A percentile compares a stretch with the other conserved stretches of the same genome.
These are phyloP conservation scores for Rhabdophis nuchalis DNA, from an alignment of 2,797 vertebrate genomes.

Conservation along the genomic window DNA sequence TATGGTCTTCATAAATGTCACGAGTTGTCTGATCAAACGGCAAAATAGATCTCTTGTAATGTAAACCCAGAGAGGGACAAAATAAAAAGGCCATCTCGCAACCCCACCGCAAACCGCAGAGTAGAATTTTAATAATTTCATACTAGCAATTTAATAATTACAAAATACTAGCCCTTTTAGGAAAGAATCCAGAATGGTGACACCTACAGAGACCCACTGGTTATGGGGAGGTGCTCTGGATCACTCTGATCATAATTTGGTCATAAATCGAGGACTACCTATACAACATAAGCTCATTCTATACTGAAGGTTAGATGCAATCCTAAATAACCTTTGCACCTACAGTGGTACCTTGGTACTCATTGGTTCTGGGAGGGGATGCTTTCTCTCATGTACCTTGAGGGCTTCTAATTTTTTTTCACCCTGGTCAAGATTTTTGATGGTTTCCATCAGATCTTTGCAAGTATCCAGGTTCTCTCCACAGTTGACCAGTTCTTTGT, in stretches of 20 bases:
- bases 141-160: not conserved
- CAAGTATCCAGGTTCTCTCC: constrained; percentile 82
- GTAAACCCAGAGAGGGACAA: not conserved
- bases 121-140: not conserved
- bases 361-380: not conserved
- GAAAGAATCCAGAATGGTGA: not conserved
- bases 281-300: not conserved
- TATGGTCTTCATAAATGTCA: not conserved
- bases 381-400: constrained; percentile 74
- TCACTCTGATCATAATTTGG: not conserved
- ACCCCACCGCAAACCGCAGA: not conserved
- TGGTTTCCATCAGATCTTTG: constrained; percentile 86
- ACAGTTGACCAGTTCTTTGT: constrained; percentile 84
- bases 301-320: not conserved
- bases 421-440: constrained; percentile 79
- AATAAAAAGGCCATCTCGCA: not conserved
- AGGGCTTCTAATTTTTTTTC: constrained; percentile 81
- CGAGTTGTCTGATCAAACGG: not conserved
- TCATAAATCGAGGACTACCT: not conserved
- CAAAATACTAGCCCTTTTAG: not conserved
- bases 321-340: not conserved
- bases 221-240: not conserved
- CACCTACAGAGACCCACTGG: not conserved
- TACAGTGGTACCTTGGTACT: not conserved
- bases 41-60: not conserved